Evolutionary conservation across 2,797 vertebrate genomes (phyloP).

Genomic region (Pyrocephalus nanus): DNA sequence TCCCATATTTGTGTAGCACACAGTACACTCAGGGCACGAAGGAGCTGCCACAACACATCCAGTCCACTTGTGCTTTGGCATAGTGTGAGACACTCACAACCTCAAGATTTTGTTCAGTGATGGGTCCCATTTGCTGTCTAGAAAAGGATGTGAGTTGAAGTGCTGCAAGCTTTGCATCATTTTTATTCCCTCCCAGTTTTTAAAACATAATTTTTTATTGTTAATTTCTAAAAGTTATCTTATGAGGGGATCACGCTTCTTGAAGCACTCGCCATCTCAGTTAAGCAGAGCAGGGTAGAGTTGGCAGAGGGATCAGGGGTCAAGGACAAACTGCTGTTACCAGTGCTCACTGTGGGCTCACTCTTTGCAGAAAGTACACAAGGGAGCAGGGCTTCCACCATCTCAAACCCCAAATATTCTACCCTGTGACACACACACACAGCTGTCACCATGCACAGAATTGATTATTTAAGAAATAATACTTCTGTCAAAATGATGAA

Average conservation of each 20-base stretch:
- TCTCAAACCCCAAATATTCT: background rate
- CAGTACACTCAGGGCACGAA: background rate
- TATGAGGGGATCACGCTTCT: accelerated
- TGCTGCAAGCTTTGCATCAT: background rate
- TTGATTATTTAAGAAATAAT: background rate
- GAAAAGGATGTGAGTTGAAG: background rate
- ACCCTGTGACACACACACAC: background rate
- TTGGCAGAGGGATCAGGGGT: background rate
- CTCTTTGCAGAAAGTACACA: background rate
- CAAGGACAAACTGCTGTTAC: accelerated
- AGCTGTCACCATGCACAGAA: background rate
- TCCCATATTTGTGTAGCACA: background rate
- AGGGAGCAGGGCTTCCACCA: background rate
- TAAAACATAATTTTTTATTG: background rate
- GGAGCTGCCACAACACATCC: background rate
- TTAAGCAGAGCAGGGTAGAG: background rate
- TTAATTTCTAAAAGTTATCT: background rate
- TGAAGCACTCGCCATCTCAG: background rate
- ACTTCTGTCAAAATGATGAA: background rate
- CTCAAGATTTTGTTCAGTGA: background rate
- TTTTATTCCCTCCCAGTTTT: background rate
- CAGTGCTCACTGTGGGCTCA: background rate
- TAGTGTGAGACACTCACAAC: background rate
- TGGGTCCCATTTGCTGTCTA: background rate
- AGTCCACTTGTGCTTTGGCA: background rate